Conservation (phyloP, 2,888 invertebrate species). For the Ecliptopera silaceata region DNA sequence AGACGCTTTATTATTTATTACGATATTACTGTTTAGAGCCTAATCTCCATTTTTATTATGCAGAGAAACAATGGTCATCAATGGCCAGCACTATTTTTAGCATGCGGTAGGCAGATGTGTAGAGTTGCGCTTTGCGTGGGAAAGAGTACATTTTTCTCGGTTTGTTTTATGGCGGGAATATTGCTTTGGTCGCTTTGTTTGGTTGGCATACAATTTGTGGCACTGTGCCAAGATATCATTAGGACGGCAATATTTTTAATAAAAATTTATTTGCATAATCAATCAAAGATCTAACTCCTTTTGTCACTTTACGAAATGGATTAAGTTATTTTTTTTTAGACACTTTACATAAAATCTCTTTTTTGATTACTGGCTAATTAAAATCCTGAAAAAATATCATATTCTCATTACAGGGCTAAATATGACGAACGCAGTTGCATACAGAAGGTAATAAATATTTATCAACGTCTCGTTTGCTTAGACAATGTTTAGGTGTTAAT, state of each 20-base stretch:
- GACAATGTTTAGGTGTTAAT: too few relatives aligned
- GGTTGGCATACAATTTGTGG: conserved; percentile 10
- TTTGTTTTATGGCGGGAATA: conserved; percentile 38
- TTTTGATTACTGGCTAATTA: too few relatives aligned
- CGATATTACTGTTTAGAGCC: conserved; percentile 79
- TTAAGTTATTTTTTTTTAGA: too few relatives aligned
- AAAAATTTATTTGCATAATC: too few relatives aligned
- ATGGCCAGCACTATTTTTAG: conserved; percentile 70
- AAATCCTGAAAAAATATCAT: too few relatives aligned
- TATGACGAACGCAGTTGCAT: too few relatives aligned
- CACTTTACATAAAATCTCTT: too few relatives aligned
- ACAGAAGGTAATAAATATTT: too few relatives aligned
- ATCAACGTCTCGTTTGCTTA: too few relatives aligned
- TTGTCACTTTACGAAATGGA: too few relatives aligned
- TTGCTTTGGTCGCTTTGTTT: conserved; percentile 17
- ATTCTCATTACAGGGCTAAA: too few relatives aligned
- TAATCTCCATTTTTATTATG: conserved; percentile 79
- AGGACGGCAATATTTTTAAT: not conserved
- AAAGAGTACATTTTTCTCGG: conserved; percentile 52
- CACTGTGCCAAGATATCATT: conserved; percentile 13
- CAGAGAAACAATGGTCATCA: conserved; percentile 78
- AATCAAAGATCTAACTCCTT: too few relatives aligned
- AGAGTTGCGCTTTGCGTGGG: conserved; percentile 57
- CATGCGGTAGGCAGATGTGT: conserved; percentile 74
- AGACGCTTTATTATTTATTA: conserved; percentile 80